Base-by-base conservation (phyloP, 2,113 vertebrate species). In the Cyprinus carpio region DNA sequence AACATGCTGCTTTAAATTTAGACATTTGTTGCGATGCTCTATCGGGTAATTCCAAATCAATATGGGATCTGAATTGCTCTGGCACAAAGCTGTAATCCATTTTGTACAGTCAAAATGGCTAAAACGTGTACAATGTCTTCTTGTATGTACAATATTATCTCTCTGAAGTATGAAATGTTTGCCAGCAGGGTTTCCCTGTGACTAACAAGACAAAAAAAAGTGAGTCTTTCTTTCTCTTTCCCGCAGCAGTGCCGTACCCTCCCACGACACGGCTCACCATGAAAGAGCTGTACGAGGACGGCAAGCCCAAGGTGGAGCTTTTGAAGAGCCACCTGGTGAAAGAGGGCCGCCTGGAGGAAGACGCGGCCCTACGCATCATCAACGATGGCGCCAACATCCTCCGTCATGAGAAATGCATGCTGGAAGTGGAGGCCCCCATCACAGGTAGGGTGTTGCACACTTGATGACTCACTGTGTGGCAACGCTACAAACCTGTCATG, bases 401-500 rank as follows among this genome's bases (percentile, higher is more conserved):
- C 13, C 93, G 94, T 51, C 91, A 94, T 65, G 95, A 95, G 93
- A 95, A 95, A 37, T 95, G 94, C 89, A 95, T 95, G 95, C 92
- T 95, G 90, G 95, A 95, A 65, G 94, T 95, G 87, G 94, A 95
- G 64, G 95, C 95, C 0, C 95, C 95, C 60, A 95, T 95, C 90
- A 95, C 95, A 91, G 95, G 94, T 95, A 79, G 60, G 29, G 4
- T 4, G 4, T 23, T 8, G 7, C 16, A 6, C 31, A 25, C 46
- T 75, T 58, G 75, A 64, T 13, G 40, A 37, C 84, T 87, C 86
- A 78, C 75, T 86, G 65, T 85, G 77, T n/a, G 83, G 43, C 1
- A 12, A 67, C 49, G 10, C 65, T 40, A 34, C 27, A 71, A 34
- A 71, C 16, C 46, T 71, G 67, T 72, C 81, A 29, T 82, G 51